These are phyloP conservation scores for Nephrotoma flavescens DNA, from an alignment of 2,888 invertebrate genomes.

Conservation along the genomic window DNA sequence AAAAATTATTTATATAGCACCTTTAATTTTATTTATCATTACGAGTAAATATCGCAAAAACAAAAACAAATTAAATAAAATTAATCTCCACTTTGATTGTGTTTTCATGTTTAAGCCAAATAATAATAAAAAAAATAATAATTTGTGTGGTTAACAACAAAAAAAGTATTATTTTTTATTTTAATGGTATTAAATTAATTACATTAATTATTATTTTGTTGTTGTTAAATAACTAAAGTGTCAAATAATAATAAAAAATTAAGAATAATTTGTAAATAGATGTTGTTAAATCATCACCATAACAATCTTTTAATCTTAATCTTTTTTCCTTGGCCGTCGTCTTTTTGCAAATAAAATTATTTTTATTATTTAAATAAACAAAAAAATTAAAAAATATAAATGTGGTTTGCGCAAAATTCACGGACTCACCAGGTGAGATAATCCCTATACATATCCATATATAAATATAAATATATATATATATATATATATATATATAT, in stretches of 20 bases:
- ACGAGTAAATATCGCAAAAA: neutral
- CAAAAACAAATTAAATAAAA: neutral
- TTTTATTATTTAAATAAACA: neutral
- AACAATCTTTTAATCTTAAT: neutral
- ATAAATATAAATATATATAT: neutral
- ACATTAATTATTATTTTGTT: neutral
- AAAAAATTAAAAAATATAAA: neutral
- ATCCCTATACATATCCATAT: neutral
- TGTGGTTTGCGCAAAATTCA: neutral
- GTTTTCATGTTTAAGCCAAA: neutral
- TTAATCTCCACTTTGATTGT: neutral
- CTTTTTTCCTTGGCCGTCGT: neutral
- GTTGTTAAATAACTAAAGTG: neutral
- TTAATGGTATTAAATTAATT: neutral
- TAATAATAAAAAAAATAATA: neutral
- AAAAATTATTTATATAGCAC: neutral
- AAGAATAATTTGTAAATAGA: neutral
- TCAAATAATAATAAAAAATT: neutral
- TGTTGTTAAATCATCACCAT: neutral
- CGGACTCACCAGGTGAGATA: neutral
- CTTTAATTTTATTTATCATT: neutral
- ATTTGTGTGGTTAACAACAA: neutral
- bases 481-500: neutral
- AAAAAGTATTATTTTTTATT: neutral
- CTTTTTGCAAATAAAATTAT: neutral